phyloP scores from a whole-genome alignment of 2,113 vertebrate species.

The Ctenomys sociabilis region DNA sequence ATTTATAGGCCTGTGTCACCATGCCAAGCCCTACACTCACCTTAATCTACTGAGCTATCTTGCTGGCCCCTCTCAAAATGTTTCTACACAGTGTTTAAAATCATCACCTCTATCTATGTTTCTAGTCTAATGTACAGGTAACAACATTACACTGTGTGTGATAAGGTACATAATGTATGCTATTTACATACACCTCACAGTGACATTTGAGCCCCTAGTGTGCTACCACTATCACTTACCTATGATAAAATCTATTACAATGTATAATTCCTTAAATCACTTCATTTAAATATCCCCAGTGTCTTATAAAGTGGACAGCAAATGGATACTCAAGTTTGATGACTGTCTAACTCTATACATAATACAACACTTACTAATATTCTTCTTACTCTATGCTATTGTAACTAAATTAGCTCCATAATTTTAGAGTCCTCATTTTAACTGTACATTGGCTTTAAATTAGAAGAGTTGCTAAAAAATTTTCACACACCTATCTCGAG shows the following conservation, averaged over 20 bases:
- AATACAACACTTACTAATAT: not conserved
- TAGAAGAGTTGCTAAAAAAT: not conserved
- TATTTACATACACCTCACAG: not conserved
- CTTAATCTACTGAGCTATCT: too few relatives aligned
- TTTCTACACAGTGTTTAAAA: not conserved
- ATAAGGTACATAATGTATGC: not conserved
- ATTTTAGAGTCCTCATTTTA: slow-evolving; percentile 24
- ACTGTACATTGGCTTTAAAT: slow-evolving; percentile 7
- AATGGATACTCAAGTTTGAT: not conserved
- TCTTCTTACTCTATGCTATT: not conserved
- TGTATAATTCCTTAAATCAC: not conserved
- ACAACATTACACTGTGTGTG: not conserved
- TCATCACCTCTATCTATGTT: not conserved
- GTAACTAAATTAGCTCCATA: not conserved
- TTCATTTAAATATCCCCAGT: not conserved
- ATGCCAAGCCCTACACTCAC: too few relatives aligned
- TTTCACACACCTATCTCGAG: not conserved
- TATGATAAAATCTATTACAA: not conserved
- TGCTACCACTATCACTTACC: not conserved
- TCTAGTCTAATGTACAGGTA: not conserved
- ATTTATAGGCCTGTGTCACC: too few relatives aligned
- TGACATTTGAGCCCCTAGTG: not conserved
- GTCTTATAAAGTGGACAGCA: not conserved
- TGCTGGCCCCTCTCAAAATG: not conserved
- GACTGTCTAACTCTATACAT: not conserved